Conservation (phyloP, 2,113 vertebrate species). For the Choloepus hoffmanni region DNA sequence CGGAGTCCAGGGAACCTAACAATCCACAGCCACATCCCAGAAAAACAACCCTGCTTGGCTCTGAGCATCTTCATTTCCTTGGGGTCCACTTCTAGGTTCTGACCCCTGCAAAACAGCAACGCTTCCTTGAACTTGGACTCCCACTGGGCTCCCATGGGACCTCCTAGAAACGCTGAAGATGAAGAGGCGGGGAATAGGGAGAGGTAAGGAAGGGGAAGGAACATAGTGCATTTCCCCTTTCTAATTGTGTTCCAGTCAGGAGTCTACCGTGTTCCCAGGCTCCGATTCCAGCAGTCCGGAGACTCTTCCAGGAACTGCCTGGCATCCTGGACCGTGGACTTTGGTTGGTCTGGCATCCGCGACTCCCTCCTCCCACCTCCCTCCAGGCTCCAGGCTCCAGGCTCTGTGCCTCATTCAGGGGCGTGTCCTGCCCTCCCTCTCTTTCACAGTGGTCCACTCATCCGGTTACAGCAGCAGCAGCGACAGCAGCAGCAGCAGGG, state of each 20-base stretch:
- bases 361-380: background rate
- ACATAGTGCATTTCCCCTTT: conserved; percentile 2
- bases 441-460: conserved; percentile 58
- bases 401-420: conserved; percentile 54
- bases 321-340: conserved; percentile 48
- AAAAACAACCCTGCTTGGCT: conserved; percentile 36
- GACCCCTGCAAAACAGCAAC: conserved; percentile 42
- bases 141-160: background rate
- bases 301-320: conserved; percentile 60
- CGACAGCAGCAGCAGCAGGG: background rate
- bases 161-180: background rate
- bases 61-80: conserved; percentile 32
- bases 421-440: conserved; percentile 78
- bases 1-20: conserved; percentile 36
- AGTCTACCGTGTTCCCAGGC: background rate
- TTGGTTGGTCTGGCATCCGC: background rate
- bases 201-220: background rate
- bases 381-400: background rate
- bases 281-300: background rate
- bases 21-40: conserved; percentile 40
- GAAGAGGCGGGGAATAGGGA: background rate
- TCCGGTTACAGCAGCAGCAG: background rate
- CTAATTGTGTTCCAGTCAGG: background rate
- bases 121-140: conserved; percentile 21
- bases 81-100: conserved; percentile 11